Conservation (phyloP, 2,113 vertebrate species). For the Nothobranchius furzeri region DNA sequence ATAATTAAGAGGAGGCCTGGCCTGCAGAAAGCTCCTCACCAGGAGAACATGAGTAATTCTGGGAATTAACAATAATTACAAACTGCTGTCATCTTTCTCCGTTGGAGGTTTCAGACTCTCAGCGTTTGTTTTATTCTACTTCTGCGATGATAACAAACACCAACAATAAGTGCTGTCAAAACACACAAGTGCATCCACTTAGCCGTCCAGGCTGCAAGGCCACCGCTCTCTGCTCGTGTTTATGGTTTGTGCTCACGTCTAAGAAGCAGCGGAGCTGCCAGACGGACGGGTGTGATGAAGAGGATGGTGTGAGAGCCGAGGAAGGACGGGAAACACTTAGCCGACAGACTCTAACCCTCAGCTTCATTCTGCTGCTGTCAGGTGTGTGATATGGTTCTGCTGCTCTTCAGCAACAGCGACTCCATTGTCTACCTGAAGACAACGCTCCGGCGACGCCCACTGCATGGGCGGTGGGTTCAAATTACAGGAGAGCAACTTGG, state of each 20-base stretch:
- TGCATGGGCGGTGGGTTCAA: too few species aligned
- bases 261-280: constrained; percentile 4
- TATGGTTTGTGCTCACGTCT: neutral
- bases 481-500: too few species aligned
- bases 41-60: too few species aligned
- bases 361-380: constrained; percentile 45
- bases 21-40: too few species aligned
- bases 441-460: constrained; percentile 28
- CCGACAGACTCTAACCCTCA: neutral
- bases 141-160: neutral
- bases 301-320: neutral
- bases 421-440: constrained; percentile 33
- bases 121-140: neutral
- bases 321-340: neutral
- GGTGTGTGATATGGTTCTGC: constrained; percentile 16
- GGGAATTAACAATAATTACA: too few species aligned
- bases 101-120: neutral
- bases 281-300: constrained; percentile 9
- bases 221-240: neutral
- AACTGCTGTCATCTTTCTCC: neutral
- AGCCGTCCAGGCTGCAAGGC: neutral
- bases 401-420: constrained; percentile 21
- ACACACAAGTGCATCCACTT: neutral
- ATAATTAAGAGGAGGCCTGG: too few species aligned
- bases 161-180: neutral